Conservation (phyloP, 2,888 invertebrate genomes). For the Drosophila percnosoma region DNA sequence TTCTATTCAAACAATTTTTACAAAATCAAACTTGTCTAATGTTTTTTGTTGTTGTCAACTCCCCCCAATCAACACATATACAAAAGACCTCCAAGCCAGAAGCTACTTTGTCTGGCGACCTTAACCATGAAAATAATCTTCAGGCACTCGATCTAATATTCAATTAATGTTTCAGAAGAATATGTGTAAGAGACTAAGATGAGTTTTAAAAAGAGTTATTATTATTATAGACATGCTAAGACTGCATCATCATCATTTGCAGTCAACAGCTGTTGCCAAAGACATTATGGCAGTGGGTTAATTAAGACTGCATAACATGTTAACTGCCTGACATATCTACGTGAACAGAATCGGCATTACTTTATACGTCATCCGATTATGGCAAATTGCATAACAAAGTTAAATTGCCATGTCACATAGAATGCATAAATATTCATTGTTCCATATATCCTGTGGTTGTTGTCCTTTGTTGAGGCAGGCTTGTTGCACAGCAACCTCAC, state of each 20-base stretch:
- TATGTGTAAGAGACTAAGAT: not conserved
- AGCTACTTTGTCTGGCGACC: slow-evolving; percentile 45
- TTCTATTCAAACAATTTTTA: not conserved
- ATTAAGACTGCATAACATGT: slow-evolving; percentile 12
- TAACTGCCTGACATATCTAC: slow-evolving; percentile 24
- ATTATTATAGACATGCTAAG: not conserved
- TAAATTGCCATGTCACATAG: slow-evolving; percentile 57
- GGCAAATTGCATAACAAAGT: slow-evolving; percentile 54
- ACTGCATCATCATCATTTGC: not conserved
- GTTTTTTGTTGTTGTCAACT: slow-evolving; percentile 15
- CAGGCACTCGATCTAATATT: slow-evolving; percentile 39
- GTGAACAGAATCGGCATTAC: slow-evolving; percentile 34
- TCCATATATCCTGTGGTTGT: slow-evolving; percentile 30
- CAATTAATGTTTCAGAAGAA: not conserved
- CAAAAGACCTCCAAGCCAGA: slow-evolving; percentile 41
- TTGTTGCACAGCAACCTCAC: slow-evolving; percentile 31
- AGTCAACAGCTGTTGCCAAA: slow-evolving; percentile 17
- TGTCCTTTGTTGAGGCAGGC: slow-evolving; percentile 72
- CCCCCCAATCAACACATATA: slow-evolving; percentile 56
- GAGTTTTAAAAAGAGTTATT: not conserved
- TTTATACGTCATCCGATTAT: slow-evolving; percentile 38
- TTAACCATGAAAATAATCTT: slow-evolving; percentile 65
- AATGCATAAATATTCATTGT: slow-evolving; percentile 32
- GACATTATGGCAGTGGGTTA: slow-evolving; percentile 30
- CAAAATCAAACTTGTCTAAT: not conserved